Base-by-base conservation (phyloP, 2,888 invertebrate species). In the Quadriops clusia region DNA sequence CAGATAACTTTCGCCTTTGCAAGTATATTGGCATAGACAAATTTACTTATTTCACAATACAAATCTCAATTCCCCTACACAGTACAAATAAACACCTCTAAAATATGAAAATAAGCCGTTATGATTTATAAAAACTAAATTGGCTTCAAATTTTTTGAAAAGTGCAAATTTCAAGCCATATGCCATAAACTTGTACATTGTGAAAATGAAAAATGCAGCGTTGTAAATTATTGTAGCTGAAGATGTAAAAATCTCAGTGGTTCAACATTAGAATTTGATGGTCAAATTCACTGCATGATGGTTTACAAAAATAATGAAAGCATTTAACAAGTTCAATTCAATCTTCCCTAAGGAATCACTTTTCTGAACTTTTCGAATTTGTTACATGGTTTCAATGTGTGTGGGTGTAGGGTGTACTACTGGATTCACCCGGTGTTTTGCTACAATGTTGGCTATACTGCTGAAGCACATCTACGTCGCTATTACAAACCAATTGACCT, bases 371-470 rank as follows among this genome's bases (percentile, higher is more conserved):
- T 21, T 33, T 29, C 28, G n/a, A n/a, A 36, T 35, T 36, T 33
- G 53, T 53, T 58, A 54, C 54, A 50, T 55, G 54, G 55, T 57
- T 55, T 55, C 41, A 50, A 47, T 48, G 49, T 56, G 56, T 58
- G 54, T 59, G 60, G 58, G 57, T 55, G 58, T 58, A 58, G 56
- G 58, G 55, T 57, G 59, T 51, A 54, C 53, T 49, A 50, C 49
- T 51, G 56, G 55, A 57, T 58, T 57, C 58, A 57, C 59, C 59
- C 54, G 53, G 53, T 58, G 58, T 60, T 45, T 58, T 59, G 57
- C 58, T 58, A 58, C 57, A 57, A 56, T 60, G 56, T 60, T 59
- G 58, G 58, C 58, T 58, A 58, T 53, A 54, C 53, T 49, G 57
- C 58, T 58, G 56, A 56, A 60, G 58, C 59, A 59, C 52, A 54